phyloP scores from a whole-genome alignment of 2,113 vertebrate genomes.

The Ctenodactylus gundi region DNA sequence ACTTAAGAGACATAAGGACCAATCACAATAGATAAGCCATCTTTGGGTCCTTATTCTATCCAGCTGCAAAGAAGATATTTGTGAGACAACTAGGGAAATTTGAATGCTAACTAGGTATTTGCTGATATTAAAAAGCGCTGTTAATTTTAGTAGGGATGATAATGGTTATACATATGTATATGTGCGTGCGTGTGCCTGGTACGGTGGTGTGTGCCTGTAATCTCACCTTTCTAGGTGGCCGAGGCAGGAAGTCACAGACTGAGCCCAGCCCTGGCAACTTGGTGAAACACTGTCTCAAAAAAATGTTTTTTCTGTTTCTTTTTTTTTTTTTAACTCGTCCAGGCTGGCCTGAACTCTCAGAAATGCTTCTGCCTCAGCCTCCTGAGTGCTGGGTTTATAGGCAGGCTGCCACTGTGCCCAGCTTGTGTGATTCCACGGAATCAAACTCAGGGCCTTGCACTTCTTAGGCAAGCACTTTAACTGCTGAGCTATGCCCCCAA shows the following conservation, averaged over 20 bases:
- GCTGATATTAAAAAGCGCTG: neutral
- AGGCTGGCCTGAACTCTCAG: too few relatives aligned
- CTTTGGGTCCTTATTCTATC: neutral
- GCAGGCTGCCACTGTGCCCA: too few relatives aligned
- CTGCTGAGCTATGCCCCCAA: too few relatives aligned
- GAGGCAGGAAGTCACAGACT: neutral
- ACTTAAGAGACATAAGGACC: accelerated
- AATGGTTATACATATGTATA: neutral
- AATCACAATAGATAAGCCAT: neutral
- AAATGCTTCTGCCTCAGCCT: too few relatives aligned
- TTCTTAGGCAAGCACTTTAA: too few relatives aligned
- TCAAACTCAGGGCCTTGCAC: too few relatives aligned
- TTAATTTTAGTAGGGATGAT: neutral
- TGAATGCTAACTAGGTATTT: neutral
- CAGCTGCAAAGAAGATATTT: neutral
- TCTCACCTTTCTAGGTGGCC: neutral
- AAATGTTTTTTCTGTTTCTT: neutral
- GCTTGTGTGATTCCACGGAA: too few relatives aligned
- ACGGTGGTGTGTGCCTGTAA: neutral
- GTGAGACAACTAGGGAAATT: neutral
- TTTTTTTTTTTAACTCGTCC: too few relatives aligned
- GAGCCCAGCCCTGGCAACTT: neutral
- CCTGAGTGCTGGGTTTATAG: too few relatives aligned
- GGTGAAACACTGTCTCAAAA: neutral
- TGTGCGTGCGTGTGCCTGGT: too few relatives aligned